Percentiles rank a stretch among this genome's conserved stretches.
phyloP scores from a whole-genome alignment of 2,113 vertebrate genomes.

The Helogale parvula region DNA sequence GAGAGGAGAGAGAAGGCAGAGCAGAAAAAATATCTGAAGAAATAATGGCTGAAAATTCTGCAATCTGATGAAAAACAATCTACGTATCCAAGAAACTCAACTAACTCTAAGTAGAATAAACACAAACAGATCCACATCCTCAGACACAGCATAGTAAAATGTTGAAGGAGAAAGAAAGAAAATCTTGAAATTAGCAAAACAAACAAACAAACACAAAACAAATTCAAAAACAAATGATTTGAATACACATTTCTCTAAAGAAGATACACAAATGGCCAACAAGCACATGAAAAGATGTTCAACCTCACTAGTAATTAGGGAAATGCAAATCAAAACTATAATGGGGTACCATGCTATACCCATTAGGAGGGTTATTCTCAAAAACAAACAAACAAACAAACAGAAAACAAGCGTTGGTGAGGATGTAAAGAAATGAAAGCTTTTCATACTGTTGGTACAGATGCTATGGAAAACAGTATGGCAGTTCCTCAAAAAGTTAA shows the following conservation, averaged over 20 bases:
- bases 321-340: not conserved
- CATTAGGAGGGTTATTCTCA: not conserved
- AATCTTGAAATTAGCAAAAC: not conserved
- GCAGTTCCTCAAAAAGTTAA: not conserved
- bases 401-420: not conserved
- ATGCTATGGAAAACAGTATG: not conserved
- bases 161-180: not conserved
- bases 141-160: not conserved
- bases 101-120: not conserved
- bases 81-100: not conserved
- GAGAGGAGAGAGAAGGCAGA: not conserved
- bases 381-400: not conserved
- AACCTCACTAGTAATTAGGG: not conserved
- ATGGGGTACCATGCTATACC: not conserved
- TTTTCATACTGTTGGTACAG: not conserved
- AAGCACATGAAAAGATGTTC: not conserved
- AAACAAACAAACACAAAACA: not conserved
- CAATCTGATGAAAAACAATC: not conserved
- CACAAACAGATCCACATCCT: not conserved
- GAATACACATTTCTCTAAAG: not conserved
- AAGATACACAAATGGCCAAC: not conserved
- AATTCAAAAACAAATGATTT: not conserved
- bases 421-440: not conserved
- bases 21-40: not conserved
- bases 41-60: not conserved